Conservation (phyloP, 2,113 vertebrate species). For the Microcebus tavaratra region DNA sequence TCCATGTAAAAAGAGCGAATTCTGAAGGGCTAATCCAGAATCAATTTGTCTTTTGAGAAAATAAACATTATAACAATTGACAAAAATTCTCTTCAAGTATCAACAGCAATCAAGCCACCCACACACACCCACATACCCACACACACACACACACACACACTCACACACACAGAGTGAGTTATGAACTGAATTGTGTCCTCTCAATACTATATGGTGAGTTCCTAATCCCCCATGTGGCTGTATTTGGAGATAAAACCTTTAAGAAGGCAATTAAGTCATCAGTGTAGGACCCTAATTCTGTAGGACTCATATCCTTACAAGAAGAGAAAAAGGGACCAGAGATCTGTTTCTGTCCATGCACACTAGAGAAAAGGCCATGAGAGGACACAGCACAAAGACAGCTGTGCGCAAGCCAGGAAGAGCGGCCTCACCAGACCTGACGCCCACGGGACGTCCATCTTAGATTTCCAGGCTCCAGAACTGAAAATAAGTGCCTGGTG, state of each 20-base stretch:
- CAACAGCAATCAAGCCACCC: neutral
- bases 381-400: neutral
- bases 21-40: slow-evolving; percentile 40
- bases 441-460: neutral
- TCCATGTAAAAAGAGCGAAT: neutral
- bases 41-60: slow-evolving; percentile 42
- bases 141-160: neutral
- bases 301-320: neutral
- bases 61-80: slow-evolving; percentile 2
- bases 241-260: neutral
- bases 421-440: neutral
- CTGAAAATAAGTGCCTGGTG: neutral
- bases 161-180: neutral
- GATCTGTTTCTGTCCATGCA: neutral
- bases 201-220: neutral
- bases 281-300: neutral
- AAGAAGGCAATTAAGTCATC: neutral
- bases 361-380: neutral
- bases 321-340: neutral
- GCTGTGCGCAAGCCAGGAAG: neutral
- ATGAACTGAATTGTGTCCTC: neutral
- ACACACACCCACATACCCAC: neutral
- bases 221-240: neutral
- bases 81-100: neutral
- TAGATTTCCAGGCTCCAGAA: neutral